Conservation (phyloP, 2,113 vertebrate genomes). For the Pristiophorus japonicus region DNA sequence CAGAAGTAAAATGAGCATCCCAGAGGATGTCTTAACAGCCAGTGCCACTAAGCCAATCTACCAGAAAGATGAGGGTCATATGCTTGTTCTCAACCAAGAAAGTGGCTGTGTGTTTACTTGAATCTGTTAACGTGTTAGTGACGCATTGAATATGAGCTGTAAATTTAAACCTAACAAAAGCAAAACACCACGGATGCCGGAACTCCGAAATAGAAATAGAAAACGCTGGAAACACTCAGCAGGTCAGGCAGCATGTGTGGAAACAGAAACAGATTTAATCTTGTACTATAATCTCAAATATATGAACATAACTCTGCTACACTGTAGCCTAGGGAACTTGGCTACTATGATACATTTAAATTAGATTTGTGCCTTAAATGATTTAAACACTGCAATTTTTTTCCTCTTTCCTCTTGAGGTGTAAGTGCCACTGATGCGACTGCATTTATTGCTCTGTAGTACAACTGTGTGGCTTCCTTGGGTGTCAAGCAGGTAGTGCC, state of each 20-base stretch:
- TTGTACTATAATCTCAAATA: not conserved
- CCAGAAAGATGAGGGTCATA: not conserved
- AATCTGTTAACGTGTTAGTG: constrained; percentile 7
- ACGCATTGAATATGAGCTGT: not conserved
- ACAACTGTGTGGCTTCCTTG: not conserved
- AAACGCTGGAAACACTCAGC: not conserved
- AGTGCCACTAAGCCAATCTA: not conserved
- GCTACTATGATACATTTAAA: not conserved
- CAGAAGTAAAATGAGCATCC: not conserved
- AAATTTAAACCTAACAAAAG: not conserved
- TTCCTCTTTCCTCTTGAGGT: not conserved
- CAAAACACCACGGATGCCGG: not conserved
- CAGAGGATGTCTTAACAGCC: not conserved
- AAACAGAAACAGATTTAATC: not conserved
- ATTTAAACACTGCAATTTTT: too few species aligned
- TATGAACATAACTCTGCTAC: not conserved
- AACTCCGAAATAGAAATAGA: not conserved
- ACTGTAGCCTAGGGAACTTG: not conserved
- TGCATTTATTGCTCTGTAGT: not conserved
- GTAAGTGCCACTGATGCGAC: not conserved
- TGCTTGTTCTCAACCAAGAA: not conserved
- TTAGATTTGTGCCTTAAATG: not conserved
- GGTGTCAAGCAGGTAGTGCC: not conserved
- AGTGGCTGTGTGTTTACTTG: not conserved
- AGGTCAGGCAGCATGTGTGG: not conserved